Evolutionary conservation across 1,140 invertebrate genomes (phyloP).

Genomic region (Sarcophaga peregrina): DNA sequence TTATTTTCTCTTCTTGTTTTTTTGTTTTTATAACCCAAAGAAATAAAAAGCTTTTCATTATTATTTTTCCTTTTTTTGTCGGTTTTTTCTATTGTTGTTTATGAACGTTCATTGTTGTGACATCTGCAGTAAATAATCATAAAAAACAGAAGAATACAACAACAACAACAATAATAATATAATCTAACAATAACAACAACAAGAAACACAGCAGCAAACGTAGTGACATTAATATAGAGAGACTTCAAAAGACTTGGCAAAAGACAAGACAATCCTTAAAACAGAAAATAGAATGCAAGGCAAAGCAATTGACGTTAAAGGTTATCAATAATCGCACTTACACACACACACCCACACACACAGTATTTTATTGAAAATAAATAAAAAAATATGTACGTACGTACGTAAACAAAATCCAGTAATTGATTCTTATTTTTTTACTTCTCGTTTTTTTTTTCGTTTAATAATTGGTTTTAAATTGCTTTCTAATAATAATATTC

Average conservation of each 20-base stretch:
- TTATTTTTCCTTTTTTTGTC: not conserved
- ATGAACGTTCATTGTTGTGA: conserved; percentile 5
- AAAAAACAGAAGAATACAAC: not conserved
- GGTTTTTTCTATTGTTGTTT: conserved; percentile 7
- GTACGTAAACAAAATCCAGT: not conserved
- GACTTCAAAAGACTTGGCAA: not conserved
- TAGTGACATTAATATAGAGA: not conserved
- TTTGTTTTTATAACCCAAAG: not conserved
- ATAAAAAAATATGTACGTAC: too few species aligned
- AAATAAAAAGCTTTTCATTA: not conserved
- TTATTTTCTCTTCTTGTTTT: not conserved
- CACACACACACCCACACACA: too few species aligned
- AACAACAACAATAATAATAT: not conserved
- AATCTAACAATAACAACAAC: not conserved
- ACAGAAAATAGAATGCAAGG: too few species aligned
- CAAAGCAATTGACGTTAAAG: not conserved
- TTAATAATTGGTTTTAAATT: not conserved
- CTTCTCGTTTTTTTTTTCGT: not conserved
- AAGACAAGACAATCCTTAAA: not conserved
- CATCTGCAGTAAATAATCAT: conserved; percentile 22
- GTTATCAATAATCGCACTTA: not conserved
- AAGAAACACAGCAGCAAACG: not conserved
- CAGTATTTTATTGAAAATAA: too few species aligned
- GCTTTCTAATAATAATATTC: not conserved
- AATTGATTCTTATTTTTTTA: not conserved